Conservation (phyloP, 2,113 vertebrate species). For the Pycnonotus jocosus region DNA sequence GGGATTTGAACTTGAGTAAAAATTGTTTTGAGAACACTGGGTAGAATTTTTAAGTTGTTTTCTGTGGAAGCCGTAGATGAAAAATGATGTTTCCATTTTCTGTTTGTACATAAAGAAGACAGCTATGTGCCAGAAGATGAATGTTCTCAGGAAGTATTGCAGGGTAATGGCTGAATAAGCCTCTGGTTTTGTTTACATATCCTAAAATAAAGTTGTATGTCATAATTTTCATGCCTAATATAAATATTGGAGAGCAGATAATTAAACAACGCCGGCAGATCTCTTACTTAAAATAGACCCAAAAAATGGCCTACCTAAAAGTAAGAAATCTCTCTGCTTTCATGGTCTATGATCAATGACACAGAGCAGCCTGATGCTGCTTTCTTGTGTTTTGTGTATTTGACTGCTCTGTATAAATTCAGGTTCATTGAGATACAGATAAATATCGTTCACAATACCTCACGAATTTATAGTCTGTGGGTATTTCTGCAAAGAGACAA, state of each 20-base stretch:
- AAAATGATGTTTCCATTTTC: background rate
- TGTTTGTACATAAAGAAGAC: background rate
- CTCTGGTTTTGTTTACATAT: slow-evolving; percentile 28
- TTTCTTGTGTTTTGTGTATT: background rate
- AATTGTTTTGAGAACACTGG: background rate
- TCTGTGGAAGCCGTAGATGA: background rate
- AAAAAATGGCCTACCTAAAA: background rate
- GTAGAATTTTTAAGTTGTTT: background rate
- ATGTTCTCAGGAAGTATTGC: background rate
- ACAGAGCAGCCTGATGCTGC: background rate
- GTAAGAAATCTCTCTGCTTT: background rate
- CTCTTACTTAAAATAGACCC: background rate
- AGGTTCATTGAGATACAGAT: background rate
- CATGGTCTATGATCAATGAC: background rate
- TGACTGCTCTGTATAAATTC: background rate
- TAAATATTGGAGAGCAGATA: slow-evolving; percentile 18
- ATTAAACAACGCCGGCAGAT: background rate
- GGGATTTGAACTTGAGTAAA: background rate
- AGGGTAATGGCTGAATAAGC: background rate
- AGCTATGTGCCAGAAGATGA: background rate
- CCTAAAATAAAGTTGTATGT: slow-evolving; percentile 34
- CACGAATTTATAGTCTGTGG: background rate
- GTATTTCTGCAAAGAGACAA: background rate
- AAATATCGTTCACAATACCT: background rate
- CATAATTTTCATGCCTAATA: background rate